These are phyloP conservation scores for Hylia prasina DNA, from an alignment of 2,113 vertebrate species.

Conservation along the genomic window DNA sequence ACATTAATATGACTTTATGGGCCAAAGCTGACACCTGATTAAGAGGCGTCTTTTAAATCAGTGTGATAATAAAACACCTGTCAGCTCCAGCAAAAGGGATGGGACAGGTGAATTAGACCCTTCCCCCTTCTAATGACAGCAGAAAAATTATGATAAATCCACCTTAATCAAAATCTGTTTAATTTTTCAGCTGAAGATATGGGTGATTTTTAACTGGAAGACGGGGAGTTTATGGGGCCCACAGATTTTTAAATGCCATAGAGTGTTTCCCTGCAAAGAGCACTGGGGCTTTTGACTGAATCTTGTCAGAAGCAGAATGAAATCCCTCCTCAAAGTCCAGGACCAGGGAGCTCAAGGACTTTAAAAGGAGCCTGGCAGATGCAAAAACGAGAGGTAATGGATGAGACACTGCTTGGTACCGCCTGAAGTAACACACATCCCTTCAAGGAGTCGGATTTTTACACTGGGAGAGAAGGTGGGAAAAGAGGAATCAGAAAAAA, in stretches of 20 bases:
- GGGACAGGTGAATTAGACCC: background rate
- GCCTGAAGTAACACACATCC: background rate
- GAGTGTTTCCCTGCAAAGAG: background rate
- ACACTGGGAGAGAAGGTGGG: background rate
- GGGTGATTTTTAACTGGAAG: background rate
- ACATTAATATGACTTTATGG: constrained; percentile 62
- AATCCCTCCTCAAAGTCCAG: background rate
- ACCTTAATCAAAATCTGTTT: background rate
- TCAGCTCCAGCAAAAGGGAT: background rate
- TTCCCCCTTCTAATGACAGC: background rate
- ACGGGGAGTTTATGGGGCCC: background rate
- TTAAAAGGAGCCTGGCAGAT: background rate
- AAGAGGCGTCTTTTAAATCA: constrained; percentile 58
- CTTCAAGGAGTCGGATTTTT: background rate
- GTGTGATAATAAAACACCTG: background rate
- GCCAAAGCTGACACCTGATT: constrained; percentile 57
- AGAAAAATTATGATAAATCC: background rate
- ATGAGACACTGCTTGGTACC: background rate
- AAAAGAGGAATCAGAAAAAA: background rate
- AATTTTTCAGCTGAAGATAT: background rate
- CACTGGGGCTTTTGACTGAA: background rate
- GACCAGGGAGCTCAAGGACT: background rate
- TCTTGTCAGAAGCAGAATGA: background rate
- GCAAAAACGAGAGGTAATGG: background rate
- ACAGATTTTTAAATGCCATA: background rate